phyloP scores from a whole-genome alignment of 2,888 invertebrate species.

The Drosophila crucigera region DNA sequence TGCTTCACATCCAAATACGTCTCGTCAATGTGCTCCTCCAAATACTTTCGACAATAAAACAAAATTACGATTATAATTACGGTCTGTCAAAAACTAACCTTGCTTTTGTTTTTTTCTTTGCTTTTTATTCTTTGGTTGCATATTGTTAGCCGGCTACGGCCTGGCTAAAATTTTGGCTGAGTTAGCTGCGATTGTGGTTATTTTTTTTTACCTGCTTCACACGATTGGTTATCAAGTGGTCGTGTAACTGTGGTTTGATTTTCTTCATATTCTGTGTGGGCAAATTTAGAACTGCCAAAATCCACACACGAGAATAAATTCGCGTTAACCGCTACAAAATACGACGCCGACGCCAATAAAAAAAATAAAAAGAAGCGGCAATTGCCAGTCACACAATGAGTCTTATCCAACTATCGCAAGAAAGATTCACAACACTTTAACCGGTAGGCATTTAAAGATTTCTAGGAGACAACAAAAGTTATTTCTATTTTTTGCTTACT shows the following conservation, averaged over 20 bases:
- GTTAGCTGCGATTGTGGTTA: neutral
- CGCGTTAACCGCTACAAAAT: slow-evolving; percentile 51
- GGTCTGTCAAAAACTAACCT: slow-evolving; percentile 58
- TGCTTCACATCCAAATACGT: slow-evolving; percentile 93
- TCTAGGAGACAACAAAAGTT: neutral
- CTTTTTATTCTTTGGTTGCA: slow-evolving; percentile 12
- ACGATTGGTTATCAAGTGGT: slow-evolving; percentile 87
- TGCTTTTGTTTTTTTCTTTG: slow-evolving; percentile 47
- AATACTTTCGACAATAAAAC: slow-evolving; percentile 85
- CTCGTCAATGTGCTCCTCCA: slow-evolving; percentile 92
- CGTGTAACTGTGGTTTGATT: slow-evolving; percentile 83
- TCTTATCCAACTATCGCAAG: neutral
- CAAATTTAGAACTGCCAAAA: slow-evolving; percentile 22
- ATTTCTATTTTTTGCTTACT: neutral
- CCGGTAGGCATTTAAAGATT: neutral
- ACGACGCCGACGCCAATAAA: slow-evolving; percentile 59
- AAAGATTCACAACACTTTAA: neutral
- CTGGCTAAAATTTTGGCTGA: neutral
- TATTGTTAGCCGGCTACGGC: slow-evolving; percentile 50
- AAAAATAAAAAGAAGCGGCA: slow-evolving; percentile 31
- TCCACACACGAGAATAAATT: slow-evolving; percentile 50
- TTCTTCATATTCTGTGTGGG: slow-evolving; percentile 78
- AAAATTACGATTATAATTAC: slow-evolving; percentile 20
- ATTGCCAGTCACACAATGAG: slow-evolving; percentile 21
- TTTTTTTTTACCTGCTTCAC: slow-evolving; percentile 86